A percentile compares a stretch with the other conserved stretches of the same genome.
These are phyloP conservation scores for Archips crataeganus DNA, from an alignment of 2,888 invertebrate species.

Conservation along the genomic window DNA sequence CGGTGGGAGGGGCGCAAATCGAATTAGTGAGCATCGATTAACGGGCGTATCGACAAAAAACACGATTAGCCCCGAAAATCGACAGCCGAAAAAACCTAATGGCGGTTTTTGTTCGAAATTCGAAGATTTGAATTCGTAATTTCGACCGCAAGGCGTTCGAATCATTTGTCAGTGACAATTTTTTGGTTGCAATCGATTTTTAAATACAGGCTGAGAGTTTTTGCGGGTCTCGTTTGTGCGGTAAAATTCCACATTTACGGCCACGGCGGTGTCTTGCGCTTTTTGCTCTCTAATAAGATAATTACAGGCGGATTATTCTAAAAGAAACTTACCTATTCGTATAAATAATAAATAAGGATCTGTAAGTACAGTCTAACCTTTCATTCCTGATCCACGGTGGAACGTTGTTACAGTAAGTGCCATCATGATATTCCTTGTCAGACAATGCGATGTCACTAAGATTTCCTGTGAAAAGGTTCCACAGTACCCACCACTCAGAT, in stretches of 20 bases:
- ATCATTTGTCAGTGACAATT: slow-evolving; percentile 86
- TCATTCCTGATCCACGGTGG: too few relatives aligned
- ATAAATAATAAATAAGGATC: background rate
- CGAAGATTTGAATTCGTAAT: slow-evolving; percentile 85
- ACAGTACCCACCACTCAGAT: too few relatives aligned
- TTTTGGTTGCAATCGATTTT: slow-evolving; percentile 85
- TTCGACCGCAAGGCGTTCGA: slow-evolving; percentile 84
- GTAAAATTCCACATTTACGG: slow-evolving; percentile 58
- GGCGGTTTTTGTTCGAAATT: slow-evolving; percentile 83
- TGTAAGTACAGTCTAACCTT: too few relatives aligned
- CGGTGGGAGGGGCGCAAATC: slow-evolving; percentile 80
- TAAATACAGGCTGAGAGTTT: slow-evolving; percentile 82
- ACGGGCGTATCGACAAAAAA: slow-evolving; percentile 79
- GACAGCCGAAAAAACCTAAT: slow-evolving; percentile 84
- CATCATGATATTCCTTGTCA: background rate
- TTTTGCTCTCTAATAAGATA: slow-evolving; percentile 63
- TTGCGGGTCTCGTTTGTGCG: slow-evolving; percentile 52
- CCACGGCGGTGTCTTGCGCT: slow-evolving; percentile 46
- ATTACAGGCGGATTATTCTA: slow-evolving; percentile 50
- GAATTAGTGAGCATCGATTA: slow-evolving; percentile 84
- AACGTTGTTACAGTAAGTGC: background rate
- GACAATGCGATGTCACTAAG: too few relatives aligned
- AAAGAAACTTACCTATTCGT: slow-evolving; percentile 9
- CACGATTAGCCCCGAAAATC: slow-evolving; percentile 82
- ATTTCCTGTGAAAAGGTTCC: too few relatives aligned